Evolutionary conservation across 2,113 vertebrate species (phyloP), one percentile per base, ranked within the genome.

Genomic region (Hemichromis elongatus): DNA sequence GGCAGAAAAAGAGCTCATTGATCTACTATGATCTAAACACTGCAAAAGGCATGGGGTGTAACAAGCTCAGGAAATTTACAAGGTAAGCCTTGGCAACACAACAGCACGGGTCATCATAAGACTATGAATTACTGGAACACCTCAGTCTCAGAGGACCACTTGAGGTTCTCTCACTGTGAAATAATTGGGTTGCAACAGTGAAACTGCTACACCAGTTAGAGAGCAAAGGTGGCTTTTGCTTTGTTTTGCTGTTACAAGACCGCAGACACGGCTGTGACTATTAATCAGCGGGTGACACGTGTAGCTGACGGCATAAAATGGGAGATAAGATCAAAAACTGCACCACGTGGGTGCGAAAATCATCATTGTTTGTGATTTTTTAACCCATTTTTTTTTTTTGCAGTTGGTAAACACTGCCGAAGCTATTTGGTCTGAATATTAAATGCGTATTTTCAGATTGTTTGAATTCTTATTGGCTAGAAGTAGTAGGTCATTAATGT

Each of bases 121-220:
- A 94, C 85, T 85, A 86, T 93, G 89, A 93, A 95, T 95, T 93
- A 95, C 91, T 86, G 47, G 88, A 92, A 91, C 89, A 86, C 91
- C 86, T 75, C 78, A 40, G 90, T 94, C 95, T 93, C 94, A 28
- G 85, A 93, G 94, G 96, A 93, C 90, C 94, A 95, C 94, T 95
- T 94, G 88, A 94, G 86, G 87, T 90, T 81, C 93, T 84, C 91
- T 95, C 93, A 77, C 87, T 92, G 93, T 92, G 89, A 95, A 96
- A 95, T 96, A 96, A 96, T 96, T 95, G 94, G 94, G 90, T 90
- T 92, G 91, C 93, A 92, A 92, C 86, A 86, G 91, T 86, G 92
- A 90, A 89, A 80, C 83, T 79, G 88, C 89, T 90, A 50, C 91
- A 89, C 57, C 88, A 90, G 92, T 95, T 87, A 83, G 75, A 92